Evolutionary conservation across 2,113 vertebrate species (phyloP), one percentile per base, ranked within the genome.

Genomic region (crab-eating macaque (Macaca fascicularis)): DNA sequence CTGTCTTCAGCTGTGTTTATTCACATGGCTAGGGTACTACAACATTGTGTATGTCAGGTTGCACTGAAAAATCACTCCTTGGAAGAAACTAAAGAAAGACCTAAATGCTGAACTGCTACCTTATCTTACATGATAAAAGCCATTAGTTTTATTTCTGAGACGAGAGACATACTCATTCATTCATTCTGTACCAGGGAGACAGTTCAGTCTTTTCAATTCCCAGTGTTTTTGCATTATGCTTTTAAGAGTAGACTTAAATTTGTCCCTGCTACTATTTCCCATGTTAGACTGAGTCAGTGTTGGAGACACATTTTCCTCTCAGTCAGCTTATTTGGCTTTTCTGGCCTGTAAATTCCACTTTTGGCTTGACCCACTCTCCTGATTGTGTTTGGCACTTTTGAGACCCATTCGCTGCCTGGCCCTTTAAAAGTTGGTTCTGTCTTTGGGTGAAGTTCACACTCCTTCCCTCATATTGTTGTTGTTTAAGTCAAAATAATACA

Each of bases 311-410:
- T 61, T 74, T 93, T 89, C 12, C 10, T 55, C n/a, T n/a, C 72
- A 97, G 96, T 93, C 94, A 97, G 81, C 45, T 23, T 27, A 22
- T 59, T 67, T 91, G 91, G 78, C 52, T 93, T 94, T 82, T 95
- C 4, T 11, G 84, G 38, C 52, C 89, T 96, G 86, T 94, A 97
- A 97, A 96, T 97, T 93, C 92, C 67, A 50, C 45, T 95, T 32
- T 76, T 94, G 96, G 94, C 84, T 89, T 48, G 11, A 75, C 78
- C 19, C 89, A 30, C 67, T 69, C 82, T 86, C 55, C 75, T 93
- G 94, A 91, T 93, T 97, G 94, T 97, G 67, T 81, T 97, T 97
- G 93, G 95, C 91, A 89, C 59, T 89, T 95, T 79, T 70, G 78
- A 93, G 32, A 55, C 67, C 91, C 81, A 57, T 93, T 96, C 81